A percentile compares a stretch with the other conserved stretches of the same genome.
Conservation (phyloP, 2,888 invertebrate species). For the Parthenolecanium corni region DNA sequence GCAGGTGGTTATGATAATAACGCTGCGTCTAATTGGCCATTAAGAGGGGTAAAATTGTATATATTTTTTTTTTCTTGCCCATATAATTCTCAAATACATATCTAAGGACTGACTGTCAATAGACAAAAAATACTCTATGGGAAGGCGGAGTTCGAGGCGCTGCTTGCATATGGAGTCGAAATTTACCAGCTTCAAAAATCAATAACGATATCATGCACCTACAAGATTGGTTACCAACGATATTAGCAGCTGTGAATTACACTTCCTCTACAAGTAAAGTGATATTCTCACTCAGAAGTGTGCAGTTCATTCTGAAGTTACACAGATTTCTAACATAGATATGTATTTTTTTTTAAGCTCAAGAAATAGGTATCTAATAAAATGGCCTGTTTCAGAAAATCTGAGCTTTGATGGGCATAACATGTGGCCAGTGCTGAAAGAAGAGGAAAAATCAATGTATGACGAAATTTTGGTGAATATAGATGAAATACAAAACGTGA, state of each 20-base stretch:
- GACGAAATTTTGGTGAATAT: constrained; percentile 16
- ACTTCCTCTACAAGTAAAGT: background rate
- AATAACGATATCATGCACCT: constrained; percentile 52
- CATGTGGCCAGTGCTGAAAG: constrained; percentile 15
- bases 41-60: constrained; percentile 51
- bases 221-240: constrained; percentile 58
- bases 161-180: constrained; percentile 51
- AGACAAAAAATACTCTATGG: constrained; percentile 57
- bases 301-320: too few species aligned
- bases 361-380: too few species aligned
- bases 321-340: too few species aligned
- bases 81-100: too few species aligned
- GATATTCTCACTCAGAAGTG: too few species aligned
- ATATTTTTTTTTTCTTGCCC: too few species aligned
- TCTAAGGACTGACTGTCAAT: too few species aligned
- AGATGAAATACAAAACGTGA: constrained; percentile 7
- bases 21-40: constrained; percentile 71
- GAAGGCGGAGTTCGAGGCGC: constrained; percentile 55
- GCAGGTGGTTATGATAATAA: constrained; percentile 74
- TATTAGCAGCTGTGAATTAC: constrained; percentile 42
- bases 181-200: constrained; percentile 45
- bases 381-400: background rate
- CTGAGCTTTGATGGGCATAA: constrained; percentile 18
- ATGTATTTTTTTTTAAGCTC: too few species aligned
- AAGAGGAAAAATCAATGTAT: background rate